A percentile compares a stretch with the other conserved stretches of the same genome.
Conservation (phyloP, 2,113 vertebrate genomes). For the Phylloscopus trochilus region DNA sequence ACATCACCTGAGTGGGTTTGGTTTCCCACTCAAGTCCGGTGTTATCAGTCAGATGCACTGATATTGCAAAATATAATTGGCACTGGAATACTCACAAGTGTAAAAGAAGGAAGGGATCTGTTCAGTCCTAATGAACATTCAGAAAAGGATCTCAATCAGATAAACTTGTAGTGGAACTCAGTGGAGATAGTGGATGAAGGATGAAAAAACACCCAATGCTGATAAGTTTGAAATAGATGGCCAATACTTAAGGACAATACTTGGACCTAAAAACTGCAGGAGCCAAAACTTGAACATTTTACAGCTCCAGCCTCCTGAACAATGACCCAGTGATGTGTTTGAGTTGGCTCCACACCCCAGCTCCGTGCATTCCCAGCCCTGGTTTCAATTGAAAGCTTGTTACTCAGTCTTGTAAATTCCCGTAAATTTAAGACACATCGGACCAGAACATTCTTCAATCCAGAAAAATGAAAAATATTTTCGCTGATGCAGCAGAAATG, state of each 20-base stretch:
- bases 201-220: not conserved
- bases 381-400: conserved; percentile 45
- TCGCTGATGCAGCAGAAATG: conserved; percentile 53
- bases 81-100: not conserved
- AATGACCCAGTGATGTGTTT: not conserved
- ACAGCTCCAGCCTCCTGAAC: not conserved
- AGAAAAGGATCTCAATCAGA: not conserved
- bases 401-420: conserved; percentile 34
- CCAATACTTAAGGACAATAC: not conserved
- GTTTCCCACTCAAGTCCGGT: not conserved
- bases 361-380: not conserved
- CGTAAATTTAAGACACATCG: not conserved
- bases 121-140: not conserved
- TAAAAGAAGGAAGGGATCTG: not conserved
- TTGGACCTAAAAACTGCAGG: not conserved
- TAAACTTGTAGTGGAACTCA: not conserved
- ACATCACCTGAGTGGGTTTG: not conserved
- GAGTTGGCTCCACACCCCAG: not conserved
- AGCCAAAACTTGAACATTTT: not conserved
- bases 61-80: not conserved
- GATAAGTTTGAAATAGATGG: not conserved
- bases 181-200: not conserved
- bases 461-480: conserved; percentile 52
- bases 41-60: not conserved
- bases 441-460: not conserved